Evolutionary conservation across 2,113 vertebrate genomes (phyloP).

Genomic region (Antennarius striatus): DNA sequence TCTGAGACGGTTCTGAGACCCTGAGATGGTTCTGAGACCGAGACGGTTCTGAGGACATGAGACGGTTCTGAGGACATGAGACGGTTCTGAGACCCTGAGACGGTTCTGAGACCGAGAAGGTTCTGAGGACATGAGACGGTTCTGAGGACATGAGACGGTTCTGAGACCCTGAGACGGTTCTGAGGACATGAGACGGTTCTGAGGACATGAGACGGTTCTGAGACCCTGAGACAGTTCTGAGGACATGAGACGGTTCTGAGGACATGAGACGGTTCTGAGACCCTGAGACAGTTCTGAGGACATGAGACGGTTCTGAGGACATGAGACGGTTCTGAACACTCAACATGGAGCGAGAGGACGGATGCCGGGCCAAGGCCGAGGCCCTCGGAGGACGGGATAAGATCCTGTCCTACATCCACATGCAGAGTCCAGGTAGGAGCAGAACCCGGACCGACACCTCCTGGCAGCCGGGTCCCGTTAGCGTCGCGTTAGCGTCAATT

Average conservation of each 20-base stretch:
- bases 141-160: too few species aligned
- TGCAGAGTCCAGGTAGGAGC: conserved; percentile 73
- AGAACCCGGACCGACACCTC: conserved; percentile 10
- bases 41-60: conserved; percentile 25
- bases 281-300: too few species aligned
- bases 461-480: not conserved
- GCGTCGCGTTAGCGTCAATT: not conserved
- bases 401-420: conserved; percentile 70
- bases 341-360: conserved; percentile 55
- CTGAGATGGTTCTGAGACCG: too few species aligned
- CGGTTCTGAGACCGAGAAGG: not conserved
- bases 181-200: conserved; percentile 23
- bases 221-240: too few species aligned
- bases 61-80: not conserved
- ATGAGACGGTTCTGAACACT: too few species aligned
- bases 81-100: too few species aligned
- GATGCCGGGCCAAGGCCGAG: conserved; percentile 25
- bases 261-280: too few species aligned
- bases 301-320: too few species aligned
- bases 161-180: not conserved
- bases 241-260: too few species aligned
- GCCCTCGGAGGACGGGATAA: conserved; percentile 40
- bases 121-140: conserved; percentile 25
- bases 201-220: too few species aligned
- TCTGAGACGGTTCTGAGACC: too few species aligned